These are phyloP conservation scores for Hippocampus barbouri DNA, from an alignment of 2,113 vertebrate genomes.

Conservation along the genomic window DNA sequence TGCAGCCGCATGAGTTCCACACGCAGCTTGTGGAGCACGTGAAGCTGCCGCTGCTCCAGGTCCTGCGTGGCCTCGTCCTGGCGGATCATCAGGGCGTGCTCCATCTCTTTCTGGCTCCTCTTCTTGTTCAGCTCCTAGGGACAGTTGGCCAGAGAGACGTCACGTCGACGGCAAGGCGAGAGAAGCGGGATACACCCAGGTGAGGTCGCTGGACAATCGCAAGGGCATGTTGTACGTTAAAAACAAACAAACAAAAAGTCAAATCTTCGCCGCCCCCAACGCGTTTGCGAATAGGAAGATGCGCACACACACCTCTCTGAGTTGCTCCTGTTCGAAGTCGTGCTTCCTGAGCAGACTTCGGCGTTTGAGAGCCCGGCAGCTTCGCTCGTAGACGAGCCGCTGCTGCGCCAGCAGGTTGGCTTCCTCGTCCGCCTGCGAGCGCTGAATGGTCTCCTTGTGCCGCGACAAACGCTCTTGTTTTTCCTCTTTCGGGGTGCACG, in stretches of 20 bases:
- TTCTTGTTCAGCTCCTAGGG: constrained; percentile 94
- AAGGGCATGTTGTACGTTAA: too few relatives aligned
- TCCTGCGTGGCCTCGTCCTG: constrained; percentile 97
- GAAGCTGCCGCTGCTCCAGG: constrained; percentile 92
- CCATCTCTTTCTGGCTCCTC: constrained; percentile 97
- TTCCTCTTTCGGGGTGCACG: constrained; percentile 93
- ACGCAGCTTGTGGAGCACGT: constrained; percentile 92
- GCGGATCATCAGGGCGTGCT: constrained; percentile 95
- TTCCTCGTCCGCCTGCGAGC: constrained; percentile 97
- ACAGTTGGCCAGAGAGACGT: background rate
- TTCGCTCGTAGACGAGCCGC: constrained; percentile 94
- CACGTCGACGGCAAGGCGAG: too few relatives aligned
- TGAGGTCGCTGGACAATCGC: too few relatives aligned
- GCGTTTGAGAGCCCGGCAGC: constrained; percentile 92
- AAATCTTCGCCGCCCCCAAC: too few relatives aligned
- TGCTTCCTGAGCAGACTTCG: constrained; percentile 89
- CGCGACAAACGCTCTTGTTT: constrained; percentile 97
- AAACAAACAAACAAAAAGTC: too few relatives aligned
- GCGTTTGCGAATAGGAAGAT: background rate
- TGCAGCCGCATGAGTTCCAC: constrained; percentile 95
- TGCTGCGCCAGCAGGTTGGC: constrained; percentile 93
- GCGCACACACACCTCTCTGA: constrained; percentile 82
- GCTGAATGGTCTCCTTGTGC: constrained; percentile 98
- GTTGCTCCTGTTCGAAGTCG: constrained; percentile 95
- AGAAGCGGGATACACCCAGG: background rate